These are phyloP conservation scores for Microcebus tavaratra DNA, from an alignment of 2,113 vertebrate genomes.

Conservation along the genomic window DNA sequence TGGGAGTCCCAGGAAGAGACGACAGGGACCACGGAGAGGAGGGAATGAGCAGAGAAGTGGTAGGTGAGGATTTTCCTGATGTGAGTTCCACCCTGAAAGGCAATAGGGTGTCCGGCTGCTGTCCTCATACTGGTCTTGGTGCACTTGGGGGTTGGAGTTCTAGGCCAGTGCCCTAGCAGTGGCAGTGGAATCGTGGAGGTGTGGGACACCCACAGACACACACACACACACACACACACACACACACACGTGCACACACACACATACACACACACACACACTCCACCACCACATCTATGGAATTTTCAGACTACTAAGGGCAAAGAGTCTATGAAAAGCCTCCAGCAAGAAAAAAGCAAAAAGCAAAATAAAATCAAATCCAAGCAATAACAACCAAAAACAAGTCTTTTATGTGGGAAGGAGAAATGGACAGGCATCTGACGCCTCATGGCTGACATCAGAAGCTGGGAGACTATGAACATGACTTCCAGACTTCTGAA, in stretches of 20 bases:
- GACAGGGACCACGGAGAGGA: neutral
- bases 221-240: too few species aligned
- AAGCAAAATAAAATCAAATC: neutral
- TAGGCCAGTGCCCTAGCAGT: too few species aligned
- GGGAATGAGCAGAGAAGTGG: neutral
- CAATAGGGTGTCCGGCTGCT: neutral
- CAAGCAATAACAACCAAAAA: neutral
- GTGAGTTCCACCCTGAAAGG: neutral
- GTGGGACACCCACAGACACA: neutral
- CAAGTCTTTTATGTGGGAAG: neutral
- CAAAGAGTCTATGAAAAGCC: neutral
- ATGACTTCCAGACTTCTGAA: neutral
- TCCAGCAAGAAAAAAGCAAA: neutral
- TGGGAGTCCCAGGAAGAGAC: neutral
- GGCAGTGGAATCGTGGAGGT: neutral
- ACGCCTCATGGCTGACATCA: neutral
- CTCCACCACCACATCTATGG: neutral
- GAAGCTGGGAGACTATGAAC: neutral
- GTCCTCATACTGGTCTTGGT: neutral
- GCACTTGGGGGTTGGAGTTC: neutral
- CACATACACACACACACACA: neutral
- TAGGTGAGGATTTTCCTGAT: neutral
- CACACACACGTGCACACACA: too few species aligned
- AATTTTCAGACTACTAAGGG: neutral
- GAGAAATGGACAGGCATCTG: neutral